phyloP scores from a whole-genome alignment of 2,797 vertebrate genomes.

The Geotrypetes seraphini region DNA sequence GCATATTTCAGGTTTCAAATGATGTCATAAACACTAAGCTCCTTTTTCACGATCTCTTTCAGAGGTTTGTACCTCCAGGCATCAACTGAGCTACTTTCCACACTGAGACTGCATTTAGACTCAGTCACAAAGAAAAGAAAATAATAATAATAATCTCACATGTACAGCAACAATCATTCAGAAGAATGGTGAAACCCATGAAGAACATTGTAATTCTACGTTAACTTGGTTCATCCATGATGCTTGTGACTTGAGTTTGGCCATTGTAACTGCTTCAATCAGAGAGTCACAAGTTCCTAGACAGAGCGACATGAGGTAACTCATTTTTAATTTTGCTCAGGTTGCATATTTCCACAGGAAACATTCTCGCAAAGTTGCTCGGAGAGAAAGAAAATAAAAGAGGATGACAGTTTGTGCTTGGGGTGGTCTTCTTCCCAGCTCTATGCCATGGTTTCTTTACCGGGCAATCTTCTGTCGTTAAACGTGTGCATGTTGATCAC shows the following conservation, averaged over 20 bases:
- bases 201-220: slow-evolving; percentile 51
- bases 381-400: slow-evolving; percentile 41
- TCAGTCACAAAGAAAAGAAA: slow-evolving; percentile 63
- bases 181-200: slow-evolving; percentile 62
- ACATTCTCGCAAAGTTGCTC: slow-evolving; percentile 86
- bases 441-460: slow-evolving; percentile 98
- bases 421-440: slow-evolving; percentile 60
- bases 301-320: slow-evolving; percentile 87
- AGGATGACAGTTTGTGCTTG: slow-evolving; percentile 71
- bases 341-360: slow-evolving; percentile 99
- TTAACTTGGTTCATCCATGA: slow-evolving; percentile 52
- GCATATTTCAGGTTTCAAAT: slow-evolving; percentile 26
- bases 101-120: slow-evolving; percentile 57
- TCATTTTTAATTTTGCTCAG: slow-evolving; percentile 87
- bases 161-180: slow-evolving; percentile 54
- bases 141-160: slow-evolving; percentile 50
- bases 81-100: slow-evolving; percentile 43
- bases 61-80: slow-evolving; percentile 33
- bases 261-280: slow-evolving; percentile 58
- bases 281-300: slow-evolving; percentile 75
- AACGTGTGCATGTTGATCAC: slow-evolving; percentile 99
- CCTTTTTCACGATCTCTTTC: slow-evolving; percentile 33
- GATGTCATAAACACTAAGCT: no score
- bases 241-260: slow-evolving; percentile 61
- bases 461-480: slow-evolving; percentile 97